Conservation (phyloP, 2,888 invertebrate genomes). For the Onchidella celtica region DNA sequence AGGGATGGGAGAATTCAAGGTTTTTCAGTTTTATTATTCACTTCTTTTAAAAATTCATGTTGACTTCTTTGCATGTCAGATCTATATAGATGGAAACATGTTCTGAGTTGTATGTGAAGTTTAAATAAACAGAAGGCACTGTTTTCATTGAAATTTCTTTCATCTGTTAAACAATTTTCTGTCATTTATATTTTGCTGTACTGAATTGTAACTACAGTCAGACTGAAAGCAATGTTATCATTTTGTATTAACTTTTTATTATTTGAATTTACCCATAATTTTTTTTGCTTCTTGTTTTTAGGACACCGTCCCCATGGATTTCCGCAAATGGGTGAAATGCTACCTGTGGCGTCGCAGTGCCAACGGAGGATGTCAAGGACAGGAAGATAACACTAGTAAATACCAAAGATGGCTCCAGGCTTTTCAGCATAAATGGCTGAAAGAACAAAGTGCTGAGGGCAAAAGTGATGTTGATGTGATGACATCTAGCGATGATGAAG, state of each 20-base stretch:
- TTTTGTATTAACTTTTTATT: background rate
- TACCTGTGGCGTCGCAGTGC: slow-evolving; percentile 32
- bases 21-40: too few relatives aligned
- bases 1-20: slow-evolving; percentile 42
- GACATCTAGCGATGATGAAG: slow-evolving; percentile 35
- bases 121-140: too few relatives aligned
- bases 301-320: slow-evolving; percentile 42
- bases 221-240: too few relatives aligned
- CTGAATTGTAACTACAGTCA: too few relatives aligned
- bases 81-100: too few relatives aligned
- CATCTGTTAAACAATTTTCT: too few relatives aligned
- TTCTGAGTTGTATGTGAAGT: too few relatives aligned
- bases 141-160: too few relatives aligned
- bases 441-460: background rate
- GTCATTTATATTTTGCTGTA: too few relatives aligned
- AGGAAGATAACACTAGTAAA: slow-evolving; percentile 1
- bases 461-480: slow-evolving; percentile 1
- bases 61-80: too few relatives aligned
- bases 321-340: slow-evolving; percentile 42
- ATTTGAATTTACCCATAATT: background rate
- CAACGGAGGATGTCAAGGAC: background rate
- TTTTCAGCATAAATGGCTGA: slow-evolving; percentile 43
- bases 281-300: slow-evolving; percentile 11
- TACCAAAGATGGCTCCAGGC: slow-evolving; percentile 33
- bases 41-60: too few relatives aligned